Conservation (phyloP, 2,797 vertebrate genomes). For the Pangasius djambal region DNA sequence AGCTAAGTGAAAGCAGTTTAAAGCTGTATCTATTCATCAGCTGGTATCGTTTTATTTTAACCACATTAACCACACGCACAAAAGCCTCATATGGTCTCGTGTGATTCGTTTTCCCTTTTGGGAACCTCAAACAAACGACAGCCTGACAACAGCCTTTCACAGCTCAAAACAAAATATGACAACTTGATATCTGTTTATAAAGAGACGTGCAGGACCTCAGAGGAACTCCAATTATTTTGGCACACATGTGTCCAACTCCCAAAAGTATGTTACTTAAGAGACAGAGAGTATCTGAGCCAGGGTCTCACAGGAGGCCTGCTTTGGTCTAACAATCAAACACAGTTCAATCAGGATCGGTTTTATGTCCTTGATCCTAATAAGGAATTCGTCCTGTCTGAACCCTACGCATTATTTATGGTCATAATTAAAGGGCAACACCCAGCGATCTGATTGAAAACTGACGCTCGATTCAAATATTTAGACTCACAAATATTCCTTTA, state of each 20-base stretch:
- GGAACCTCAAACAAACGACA: not conserved
- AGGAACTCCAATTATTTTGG: conserved; percentile 22
- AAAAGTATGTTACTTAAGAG: not conserved
- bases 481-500: not conserved
- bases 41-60: not conserved
- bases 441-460: not conserved
- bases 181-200: conserved; percentile 12
- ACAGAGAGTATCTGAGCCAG: not conserved
- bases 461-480: not conserved
- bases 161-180: conserved; percentile 5
- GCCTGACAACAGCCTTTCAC: conserved; percentile 4
- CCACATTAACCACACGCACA: not conserved
- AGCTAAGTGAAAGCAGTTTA: not conserved
- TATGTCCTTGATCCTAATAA: not conserved
- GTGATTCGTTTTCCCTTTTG: not conserved
- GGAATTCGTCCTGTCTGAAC: not conserved
- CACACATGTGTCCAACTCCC: conserved; percentile 26
- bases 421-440: not conserved
- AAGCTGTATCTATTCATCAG: not conserved
- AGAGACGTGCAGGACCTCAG: not conserved
- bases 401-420: not conserved
- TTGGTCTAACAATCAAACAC: not conserved
- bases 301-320: not conserved
- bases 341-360: not conserved
- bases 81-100: not conserved